Percentiles rank a stretch among this genome's conserved stretches.
Evolutionary conservation across 2,888 invertebrate species (phyloP).

Genomic region (Cataglyphis livida): DNA sequence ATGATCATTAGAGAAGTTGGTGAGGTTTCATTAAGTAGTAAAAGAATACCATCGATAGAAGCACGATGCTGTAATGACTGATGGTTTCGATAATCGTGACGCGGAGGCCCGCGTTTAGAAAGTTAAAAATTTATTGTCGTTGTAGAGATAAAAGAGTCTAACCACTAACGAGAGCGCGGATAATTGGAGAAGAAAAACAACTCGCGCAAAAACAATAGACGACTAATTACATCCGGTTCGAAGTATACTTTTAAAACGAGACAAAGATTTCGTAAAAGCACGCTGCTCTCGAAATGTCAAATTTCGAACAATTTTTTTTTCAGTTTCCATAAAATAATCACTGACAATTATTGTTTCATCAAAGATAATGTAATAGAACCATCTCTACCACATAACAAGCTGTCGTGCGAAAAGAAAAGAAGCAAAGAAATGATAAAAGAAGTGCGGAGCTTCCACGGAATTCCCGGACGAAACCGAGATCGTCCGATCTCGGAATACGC

Average conservation of each 20-base stretch:
- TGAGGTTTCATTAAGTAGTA: conserved; percentile 63
- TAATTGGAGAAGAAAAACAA: conserved; percentile 67
- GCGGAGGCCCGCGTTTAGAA: conserved; percentile 70
- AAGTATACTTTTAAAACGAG: conserved; percentile 66
- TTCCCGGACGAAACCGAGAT: conserved; percentile 30
- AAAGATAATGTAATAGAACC: conserved; percentile 21
- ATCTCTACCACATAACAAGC: not conserved
- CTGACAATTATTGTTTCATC: conserved; percentile 69
- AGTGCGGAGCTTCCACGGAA: conserved; percentile 44
- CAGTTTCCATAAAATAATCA: conserved; percentile 67
- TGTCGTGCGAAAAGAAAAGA: not conserved
- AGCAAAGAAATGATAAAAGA: conserved; percentile 18
- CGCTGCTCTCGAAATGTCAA: conserved; percentile 7
- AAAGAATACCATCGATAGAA: conserved; percentile 64
- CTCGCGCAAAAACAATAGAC: conserved; percentile 59
- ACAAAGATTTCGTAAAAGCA: not conserved
- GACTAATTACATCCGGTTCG: conserved; percentile 68
- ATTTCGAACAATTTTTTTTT: conserved; percentile 71
- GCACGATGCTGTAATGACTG: conserved; percentile 66
- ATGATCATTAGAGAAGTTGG: conserved; percentile 57
- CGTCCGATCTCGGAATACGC: conserved; percentile 41
- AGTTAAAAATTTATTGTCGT: conserved; percentile 67
- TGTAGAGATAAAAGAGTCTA: conserved; percentile 38
- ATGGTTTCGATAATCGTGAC: conserved; percentile 71
- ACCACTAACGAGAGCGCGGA: conserved; percentile 34